Evolutionary conservation across 2,797 vertebrate genomes (phyloP).

Genomic region (Neosilurus hyrtlii): DNA sequence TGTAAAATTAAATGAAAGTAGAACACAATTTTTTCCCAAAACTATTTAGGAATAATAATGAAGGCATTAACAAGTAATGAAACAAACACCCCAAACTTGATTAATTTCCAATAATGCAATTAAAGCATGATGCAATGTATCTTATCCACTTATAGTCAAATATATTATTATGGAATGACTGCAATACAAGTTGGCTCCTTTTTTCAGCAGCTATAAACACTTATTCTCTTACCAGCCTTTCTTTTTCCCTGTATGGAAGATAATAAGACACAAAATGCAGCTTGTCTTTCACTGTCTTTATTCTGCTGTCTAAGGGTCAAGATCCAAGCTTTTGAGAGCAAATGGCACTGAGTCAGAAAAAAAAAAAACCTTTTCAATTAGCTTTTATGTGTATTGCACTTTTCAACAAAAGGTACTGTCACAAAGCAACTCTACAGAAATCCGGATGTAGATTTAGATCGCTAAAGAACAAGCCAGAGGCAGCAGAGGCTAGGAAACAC

Average conservation of each 20-base stretch:
- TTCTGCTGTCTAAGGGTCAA: conserved; percentile 7
- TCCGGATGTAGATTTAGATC: not conserved
- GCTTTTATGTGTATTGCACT: not conserved
- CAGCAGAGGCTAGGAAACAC: not conserved
- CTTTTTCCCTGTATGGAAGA: not conserved
- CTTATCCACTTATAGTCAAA: not conserved
- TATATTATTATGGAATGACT: not conserved
- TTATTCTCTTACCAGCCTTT: not conserved
- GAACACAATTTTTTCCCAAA: too few species aligned
- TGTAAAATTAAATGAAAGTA: too few species aligned
- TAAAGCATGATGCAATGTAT: not conserved
- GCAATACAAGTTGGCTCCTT: not conserved
- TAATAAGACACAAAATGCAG: not conserved
- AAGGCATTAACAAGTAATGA: not conserved
- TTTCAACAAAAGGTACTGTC: not conserved
- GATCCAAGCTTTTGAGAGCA: not conserved
- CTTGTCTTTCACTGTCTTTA: not conserved
- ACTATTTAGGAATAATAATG: not conserved
- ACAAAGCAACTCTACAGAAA: not conserved
- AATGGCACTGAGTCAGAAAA: not conserved
- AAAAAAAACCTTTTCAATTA: not conserved
- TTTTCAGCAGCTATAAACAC: not conserved
- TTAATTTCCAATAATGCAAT: not conserved
- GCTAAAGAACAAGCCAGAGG: not conserved
- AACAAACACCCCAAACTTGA: not conserved